phyloP scores from a whole-genome alignment of 2,888 invertebrate species.

The Apodemia zela region DNA sequence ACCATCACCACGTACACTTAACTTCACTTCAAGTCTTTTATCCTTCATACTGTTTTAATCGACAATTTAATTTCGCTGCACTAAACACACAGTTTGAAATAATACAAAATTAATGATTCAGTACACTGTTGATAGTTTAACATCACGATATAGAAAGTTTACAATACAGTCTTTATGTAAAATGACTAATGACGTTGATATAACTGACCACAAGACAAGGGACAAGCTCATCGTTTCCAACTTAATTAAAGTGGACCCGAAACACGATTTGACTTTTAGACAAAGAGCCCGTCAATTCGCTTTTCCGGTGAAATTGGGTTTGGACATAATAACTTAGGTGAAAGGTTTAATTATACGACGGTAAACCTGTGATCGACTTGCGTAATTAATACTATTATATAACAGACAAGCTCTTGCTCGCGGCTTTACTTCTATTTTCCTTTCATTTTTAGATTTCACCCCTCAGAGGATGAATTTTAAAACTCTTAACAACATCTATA shows the following conservation, averaged over 20 bases:
- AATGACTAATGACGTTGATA: conserved; percentile 62
- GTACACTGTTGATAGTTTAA: conserved; percentile 22
- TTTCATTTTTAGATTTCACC: neutral
- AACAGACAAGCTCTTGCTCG: neutral
- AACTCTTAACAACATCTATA: too few species aligned
- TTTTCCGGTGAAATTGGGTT: conserved; percentile 35
- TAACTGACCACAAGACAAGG: conserved; percentile 59
- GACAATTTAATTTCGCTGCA: conserved; percentile 31
- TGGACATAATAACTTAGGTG: neutral
- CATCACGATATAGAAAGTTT: conserved; percentile 60
- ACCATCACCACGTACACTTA: conserved; percentile 73
- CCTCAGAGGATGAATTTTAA: too few species aligned
- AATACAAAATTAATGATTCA: conserved; percentile 9
- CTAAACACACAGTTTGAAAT: conserved; percentile 17
- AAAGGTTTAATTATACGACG: conserved; percentile 10
- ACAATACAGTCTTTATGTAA: conserved; percentile 51
- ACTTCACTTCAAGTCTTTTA: conserved; percentile 69
- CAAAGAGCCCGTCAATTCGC: conserved; percentile 62
- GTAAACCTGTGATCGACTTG: conserved; percentile 10
- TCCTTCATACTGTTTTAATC: conserved; percentile 58
- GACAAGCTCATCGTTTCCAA: conserved; percentile 56
- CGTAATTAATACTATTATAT: conserved; percentile 4
- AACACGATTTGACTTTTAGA: conserved; percentile 56
- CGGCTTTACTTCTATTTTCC: neutral
- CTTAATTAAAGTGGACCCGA: conserved; percentile 61